Evolutionary conservation across 2,888 invertebrate species (phyloP), one percentile per base, ranked within the genome.

Genomic region (Agrotis segetum): DNA sequence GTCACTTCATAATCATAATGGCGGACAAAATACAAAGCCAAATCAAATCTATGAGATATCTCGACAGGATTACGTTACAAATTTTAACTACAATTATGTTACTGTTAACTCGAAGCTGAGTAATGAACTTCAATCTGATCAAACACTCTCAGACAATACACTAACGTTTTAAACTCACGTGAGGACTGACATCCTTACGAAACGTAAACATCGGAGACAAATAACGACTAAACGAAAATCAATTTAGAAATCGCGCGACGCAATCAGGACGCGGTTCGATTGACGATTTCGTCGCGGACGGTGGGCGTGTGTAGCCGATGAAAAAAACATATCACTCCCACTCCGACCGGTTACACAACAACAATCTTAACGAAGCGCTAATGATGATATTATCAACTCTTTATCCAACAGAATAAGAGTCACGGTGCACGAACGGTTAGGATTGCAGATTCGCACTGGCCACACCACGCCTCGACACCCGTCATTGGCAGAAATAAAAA

Each of bases 401-500:
- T 82, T 81, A 53, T 17, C 59, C 76, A n/a, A 79, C 47, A 84
- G 29, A 82, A 91, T 94, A 95, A 90, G 89, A 88, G 86, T 77
- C 74, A 85, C 62, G 70, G 67, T 60, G 76, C 75, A 71, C 55
- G 91, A 82, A 86, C 75, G 81, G 77, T 80, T 87, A 89, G 73
- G 77, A 82, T 88, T 86, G 92, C 81, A 84, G 88, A 89, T 91
- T 89, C 89, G 89, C 91, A 91, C 88, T 89, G 92, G 88, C 90
- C 91, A 87, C 89, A 96, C 96, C 96, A 95, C 96, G 96, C 96
- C 96, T 95, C 95, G 92, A 92, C 95, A 95, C 94, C 92, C 93
- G 95, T 95, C 96, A 96, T 96, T 96, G 96, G 96, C 96, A 96
- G 96, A 96, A 95, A 96, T 96, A 96, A 96, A 96, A 96, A 96